Conservation (phyloP, 2,797 vertebrate species). For the Trachops cirrhosus region DNA sequence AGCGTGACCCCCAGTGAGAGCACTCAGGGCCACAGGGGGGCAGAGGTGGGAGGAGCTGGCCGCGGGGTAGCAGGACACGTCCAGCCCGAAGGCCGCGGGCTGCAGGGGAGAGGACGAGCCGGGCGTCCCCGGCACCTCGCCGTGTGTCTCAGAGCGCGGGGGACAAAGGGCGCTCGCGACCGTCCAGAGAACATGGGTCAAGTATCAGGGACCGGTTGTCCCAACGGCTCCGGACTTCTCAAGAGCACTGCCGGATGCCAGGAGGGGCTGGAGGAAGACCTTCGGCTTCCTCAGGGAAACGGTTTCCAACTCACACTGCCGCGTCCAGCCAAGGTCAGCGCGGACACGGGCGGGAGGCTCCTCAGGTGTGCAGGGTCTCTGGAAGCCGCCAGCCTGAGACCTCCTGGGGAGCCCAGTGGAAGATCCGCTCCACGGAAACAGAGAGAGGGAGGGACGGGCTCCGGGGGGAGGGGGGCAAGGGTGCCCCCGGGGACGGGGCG, state of each 20-base stretch:
- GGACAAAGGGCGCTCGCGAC: background rate
- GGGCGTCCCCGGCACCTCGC: accelerated
- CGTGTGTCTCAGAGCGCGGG: background rate
- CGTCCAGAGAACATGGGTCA: background rate
- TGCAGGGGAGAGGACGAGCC: accelerated
- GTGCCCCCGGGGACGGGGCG: background rate
- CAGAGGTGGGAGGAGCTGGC: too few species aligned
- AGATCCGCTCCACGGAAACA: background rate
- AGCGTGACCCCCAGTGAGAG: background rate
- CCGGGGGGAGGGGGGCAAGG: background rate
- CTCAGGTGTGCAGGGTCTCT: background rate
- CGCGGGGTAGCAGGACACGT: accelerated
- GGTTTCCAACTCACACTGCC: background rate
- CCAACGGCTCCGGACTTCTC: background rate
- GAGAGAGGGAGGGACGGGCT: background rate
- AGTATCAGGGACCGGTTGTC: background rate
- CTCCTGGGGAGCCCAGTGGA: background rate
- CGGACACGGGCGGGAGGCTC: background rate
- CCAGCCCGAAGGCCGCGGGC: background rate
- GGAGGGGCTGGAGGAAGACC: too few species aligned
- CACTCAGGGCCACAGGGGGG: accelerated
- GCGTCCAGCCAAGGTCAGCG: background rate
- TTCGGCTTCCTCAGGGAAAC: background rate
- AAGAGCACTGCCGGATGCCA: background rate
- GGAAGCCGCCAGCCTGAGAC: background rate